Evolutionary conservation across 1,140 invertebrate species (phyloP).

Genomic region (Lithobius niger): DNA sequence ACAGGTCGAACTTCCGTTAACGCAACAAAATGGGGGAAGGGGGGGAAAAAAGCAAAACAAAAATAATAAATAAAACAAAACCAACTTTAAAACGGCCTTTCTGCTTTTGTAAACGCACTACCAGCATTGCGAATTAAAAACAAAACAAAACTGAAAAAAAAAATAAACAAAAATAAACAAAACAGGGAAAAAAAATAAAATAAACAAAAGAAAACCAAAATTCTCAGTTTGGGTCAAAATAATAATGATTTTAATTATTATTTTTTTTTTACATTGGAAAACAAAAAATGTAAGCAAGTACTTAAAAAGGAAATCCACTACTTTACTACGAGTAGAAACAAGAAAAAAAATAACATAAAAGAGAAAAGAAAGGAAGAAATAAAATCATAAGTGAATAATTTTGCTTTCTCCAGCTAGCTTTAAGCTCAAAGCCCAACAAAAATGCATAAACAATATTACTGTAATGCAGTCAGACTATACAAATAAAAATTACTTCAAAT

Average conservation of each 20-base stretch:
- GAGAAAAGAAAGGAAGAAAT: conserved; percentile 2
- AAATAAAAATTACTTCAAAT: conserved; percentile 1
- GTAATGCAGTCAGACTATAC: neutral
- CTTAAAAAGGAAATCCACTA: neutral
- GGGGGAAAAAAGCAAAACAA: too few relatives aligned
- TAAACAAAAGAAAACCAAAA: neutral
- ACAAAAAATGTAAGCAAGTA: neutral
- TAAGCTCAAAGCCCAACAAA: neutral
- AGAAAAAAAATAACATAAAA: conserved; percentile 4
- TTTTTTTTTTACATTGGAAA: neutral
- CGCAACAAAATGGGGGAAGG: too few relatives aligned
- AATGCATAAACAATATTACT: neutral
- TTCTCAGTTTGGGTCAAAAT: neutral
- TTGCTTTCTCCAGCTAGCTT: neutral
- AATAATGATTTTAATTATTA: too few relatives aligned
- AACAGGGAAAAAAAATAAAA: too few relatives aligned
- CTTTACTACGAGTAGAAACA: neutral
- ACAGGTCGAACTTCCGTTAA: too few relatives aligned
- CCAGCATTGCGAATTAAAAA: too few relatives aligned
- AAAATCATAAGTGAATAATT: neutral
- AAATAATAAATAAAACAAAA: too few relatives aligned
- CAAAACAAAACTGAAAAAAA: too few relatives aligned
- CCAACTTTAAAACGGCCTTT: too few relatives aligned
- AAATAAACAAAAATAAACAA: too few relatives aligned
- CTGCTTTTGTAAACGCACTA: too few relatives aligned